Evolutionary conservation across 2,888 invertebrate species (phyloP).

Genomic region (Cataglyphis livida): DNA sequence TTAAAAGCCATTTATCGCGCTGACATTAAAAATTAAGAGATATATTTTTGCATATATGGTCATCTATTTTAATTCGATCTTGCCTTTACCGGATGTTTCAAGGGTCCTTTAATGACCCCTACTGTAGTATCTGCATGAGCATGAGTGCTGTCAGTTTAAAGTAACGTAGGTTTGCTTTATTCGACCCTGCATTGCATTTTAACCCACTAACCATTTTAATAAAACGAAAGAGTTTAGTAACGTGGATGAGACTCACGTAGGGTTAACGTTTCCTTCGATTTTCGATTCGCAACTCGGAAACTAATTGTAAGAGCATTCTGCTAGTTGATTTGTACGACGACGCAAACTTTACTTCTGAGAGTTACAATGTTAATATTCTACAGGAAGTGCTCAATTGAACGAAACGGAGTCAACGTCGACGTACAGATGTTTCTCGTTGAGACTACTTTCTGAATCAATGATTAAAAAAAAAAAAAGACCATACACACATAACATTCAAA

Average conservation of each 20-base stretch:
- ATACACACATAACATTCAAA: neutral
- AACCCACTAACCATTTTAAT: conserved; percentile 38
- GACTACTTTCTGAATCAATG: conserved; percentile 15
- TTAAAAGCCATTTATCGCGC: conserved; percentile 5
- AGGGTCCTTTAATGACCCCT: conserved; percentile 70
- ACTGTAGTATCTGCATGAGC: conserved; percentile 61
- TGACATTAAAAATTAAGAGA: conserved; percentile 38
- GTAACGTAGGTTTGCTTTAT: conserved; percentile 51
- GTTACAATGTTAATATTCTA: conserved; percentile 40
- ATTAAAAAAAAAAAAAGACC: neutral
- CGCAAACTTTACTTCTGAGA: conserved; percentile 34
- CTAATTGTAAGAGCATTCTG: neutral
- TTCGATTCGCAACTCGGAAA: neutral
- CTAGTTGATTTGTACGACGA: neutral
- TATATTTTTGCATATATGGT: conserved; percentile 39
- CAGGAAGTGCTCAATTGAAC: conserved; percentile 46
- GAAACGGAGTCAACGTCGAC: conserved; percentile 36
- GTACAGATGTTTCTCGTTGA: conserved; percentile 35
- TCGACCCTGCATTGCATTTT: conserved; percentile 44
- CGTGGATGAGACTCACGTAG: neutral
- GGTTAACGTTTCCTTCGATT: neutral
- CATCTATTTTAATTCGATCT: conserved; percentile 67
- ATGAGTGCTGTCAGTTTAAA: conserved; percentile 60
- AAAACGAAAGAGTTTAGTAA: conserved; percentile 10
- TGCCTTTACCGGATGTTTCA: conserved; percentile 69